Conservation (phyloP, 2,888 invertebrate genomes). For the Erpobdella octoculata region DNA sequence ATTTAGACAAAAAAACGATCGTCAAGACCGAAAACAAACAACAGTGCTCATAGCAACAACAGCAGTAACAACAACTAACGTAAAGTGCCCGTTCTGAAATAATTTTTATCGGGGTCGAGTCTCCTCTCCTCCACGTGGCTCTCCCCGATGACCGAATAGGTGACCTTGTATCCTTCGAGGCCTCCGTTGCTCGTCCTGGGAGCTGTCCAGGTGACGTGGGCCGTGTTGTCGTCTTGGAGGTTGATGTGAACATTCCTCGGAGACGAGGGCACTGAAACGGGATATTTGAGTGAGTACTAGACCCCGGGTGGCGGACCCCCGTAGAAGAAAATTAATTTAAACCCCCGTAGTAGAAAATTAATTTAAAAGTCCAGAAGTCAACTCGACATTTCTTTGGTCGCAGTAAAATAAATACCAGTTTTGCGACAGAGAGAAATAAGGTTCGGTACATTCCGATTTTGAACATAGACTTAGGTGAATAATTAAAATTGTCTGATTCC, state of each 20-base stretch:
- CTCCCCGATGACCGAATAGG: constrained; percentile 79
- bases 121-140: constrained; percentile 35
- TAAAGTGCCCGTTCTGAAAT: constrained; percentile 34
- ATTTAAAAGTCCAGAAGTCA: too few relatives aligned
- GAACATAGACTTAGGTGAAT: too few relatives aligned
- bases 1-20: background rate
- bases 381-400: too few relatives aligned
- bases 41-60: too few relatives aligned
- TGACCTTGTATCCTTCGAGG: constrained; percentile 74
- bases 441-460: too few relatives aligned
- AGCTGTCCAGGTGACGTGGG: constrained; percentile 82
- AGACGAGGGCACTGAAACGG: constrained; percentile 50
- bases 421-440: too few relatives aligned
- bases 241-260: constrained; percentile 57
- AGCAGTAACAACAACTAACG: constrained; percentile 35
- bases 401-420: too few relatives aligned
- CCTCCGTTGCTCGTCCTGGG: constrained; percentile 83
- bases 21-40: background rate
- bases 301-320: background rate
- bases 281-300: background rate
- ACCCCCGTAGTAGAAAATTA: background rate
- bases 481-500: too few relatives aligned
- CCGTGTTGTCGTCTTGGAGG: constrained; percentile 75
- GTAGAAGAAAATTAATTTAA: background rate
- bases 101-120: constrained; percentile 33